These are phyloP conservation scores for Rhadinocentrus ornatus DNA, from an alignment of 2,797 vertebrate species.

Conservation along the genomic window DNA sequence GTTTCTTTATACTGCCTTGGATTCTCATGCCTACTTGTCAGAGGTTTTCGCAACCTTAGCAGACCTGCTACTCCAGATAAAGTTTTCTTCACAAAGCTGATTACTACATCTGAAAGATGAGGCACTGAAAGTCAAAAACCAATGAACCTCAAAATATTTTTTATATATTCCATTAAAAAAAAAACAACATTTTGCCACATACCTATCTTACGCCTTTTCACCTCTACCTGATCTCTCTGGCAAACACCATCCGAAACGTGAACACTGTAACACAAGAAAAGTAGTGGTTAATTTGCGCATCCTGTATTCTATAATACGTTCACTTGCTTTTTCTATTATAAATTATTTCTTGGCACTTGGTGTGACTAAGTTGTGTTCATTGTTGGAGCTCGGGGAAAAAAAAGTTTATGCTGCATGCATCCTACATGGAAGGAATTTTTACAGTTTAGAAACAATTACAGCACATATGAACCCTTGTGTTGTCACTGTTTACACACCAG, in stretches of 20 bases:
- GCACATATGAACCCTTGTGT: neutral
- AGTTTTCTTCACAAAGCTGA: constrained; percentile 83
- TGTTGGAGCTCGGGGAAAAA: too few relatives aligned
- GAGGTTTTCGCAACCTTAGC: constrained; percentile 69
- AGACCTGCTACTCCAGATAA: constrained; percentile 78
- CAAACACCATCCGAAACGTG: constrained; percentile 72
- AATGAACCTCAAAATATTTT: neutral
- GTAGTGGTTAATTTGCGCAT: neutral
- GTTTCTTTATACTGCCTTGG: constrained; percentile 53
- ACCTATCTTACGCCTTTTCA: constrained; percentile 82
- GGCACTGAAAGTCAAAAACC: constrained; percentile 4
- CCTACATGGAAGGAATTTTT: neutral
- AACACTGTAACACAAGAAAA: constrained; percentile 67
- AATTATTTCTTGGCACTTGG: too few relatives aligned
- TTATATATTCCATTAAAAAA: neutral
- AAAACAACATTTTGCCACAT: neutral
- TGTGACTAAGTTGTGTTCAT: too few relatives aligned
- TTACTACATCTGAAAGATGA: constrained; percentile 79
- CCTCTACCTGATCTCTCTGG: constrained; percentile 73
- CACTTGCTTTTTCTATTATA: neutral
- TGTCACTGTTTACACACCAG: neutral
- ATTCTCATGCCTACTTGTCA: constrained; percentile 44
- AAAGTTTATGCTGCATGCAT: neutral
- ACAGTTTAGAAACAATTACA: neutral
- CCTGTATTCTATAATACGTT: neutral